A percentile compares a stretch with the other conserved stretches of the same genome.
These are phyloP conservation scores for Phenganax marumi DNA, from an alignment of 92 coral and sea anemone species.

Conservation along the genomic window DNA sequence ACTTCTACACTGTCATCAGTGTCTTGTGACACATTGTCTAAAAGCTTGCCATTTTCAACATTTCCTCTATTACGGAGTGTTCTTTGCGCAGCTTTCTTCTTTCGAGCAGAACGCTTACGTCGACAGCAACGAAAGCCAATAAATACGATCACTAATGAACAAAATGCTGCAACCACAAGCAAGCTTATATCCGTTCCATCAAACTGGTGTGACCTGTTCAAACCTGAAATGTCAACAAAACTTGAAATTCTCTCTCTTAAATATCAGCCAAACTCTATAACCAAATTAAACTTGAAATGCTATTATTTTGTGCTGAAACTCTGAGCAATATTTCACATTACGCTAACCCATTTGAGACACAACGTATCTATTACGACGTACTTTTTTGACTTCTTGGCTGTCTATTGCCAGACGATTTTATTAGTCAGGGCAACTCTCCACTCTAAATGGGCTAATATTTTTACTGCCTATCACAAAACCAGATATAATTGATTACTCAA, in stretches of 20 bases:
- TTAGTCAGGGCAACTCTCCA: too few species aligned
- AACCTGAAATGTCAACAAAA: background rate
- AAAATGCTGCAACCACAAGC: constrained; percentile 5
- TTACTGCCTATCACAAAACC: too few species aligned
- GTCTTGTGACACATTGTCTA: background rate
- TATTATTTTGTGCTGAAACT: too few species aligned
- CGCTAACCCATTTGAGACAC: too few species aligned
- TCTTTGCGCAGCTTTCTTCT: constrained; percentile 19
- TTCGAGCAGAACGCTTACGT: background rate
- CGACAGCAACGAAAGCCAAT: constrained; percentile 35
- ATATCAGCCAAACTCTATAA: too few species aligned
- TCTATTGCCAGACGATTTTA: too few species aligned
- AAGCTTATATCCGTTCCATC: constrained; percentile 14
- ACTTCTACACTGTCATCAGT: constrained; percentile 4
- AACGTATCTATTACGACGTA: too few species aligned
- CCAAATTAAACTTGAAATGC: too few species aligned
- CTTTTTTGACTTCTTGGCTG: too few species aligned
- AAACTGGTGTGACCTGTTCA: background rate
- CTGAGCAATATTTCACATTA: too few species aligned
- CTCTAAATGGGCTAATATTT: too few species aligned
- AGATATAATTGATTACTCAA: too few species aligned
- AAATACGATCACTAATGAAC: constrained; percentile 5
- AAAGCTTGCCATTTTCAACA: background rate
- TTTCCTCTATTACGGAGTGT: background rate
- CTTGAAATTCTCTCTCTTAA: background rate